phyloP scores from a whole-genome alignment of 2,888 invertebrate species.

The Melanotus villosus region DNA sequence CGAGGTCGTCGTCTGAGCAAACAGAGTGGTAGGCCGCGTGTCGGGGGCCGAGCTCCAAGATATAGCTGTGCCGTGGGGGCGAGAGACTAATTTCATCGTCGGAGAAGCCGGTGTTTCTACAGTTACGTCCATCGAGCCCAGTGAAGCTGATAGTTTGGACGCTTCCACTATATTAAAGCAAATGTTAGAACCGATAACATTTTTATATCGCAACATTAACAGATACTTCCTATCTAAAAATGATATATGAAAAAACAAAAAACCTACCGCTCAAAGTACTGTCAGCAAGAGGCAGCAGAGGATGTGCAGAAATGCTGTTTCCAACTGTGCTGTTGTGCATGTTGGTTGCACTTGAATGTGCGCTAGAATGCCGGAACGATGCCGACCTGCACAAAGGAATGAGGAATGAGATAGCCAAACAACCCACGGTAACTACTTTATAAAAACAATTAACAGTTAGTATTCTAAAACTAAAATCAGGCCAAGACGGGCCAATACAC shows the following conservation, averaged over 20 bases:
- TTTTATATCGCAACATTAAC: no score
- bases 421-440: constrained; percentile 45
- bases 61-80: constrained; percentile 75
- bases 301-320: constrained; percentile 94
- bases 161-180: constrained; percentile 66
- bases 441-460: constrained; percentile 56
- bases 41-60: constrained; percentile 74
- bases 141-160: constrained; percentile 72
- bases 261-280: constrained; percentile 73
- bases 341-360: constrained; percentile 78
- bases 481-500: constrained; percentile 25
- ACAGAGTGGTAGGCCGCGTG: constrained; percentile 69
- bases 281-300: constrained; percentile 89
- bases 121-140: constrained; percentile 72
- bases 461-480: constrained; percentile 40
- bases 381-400: constrained; percentile 85
- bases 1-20: constrained; percentile 65
- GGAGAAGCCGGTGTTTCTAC: constrained; percentile 81
- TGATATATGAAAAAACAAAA: constrained; percentile 28
- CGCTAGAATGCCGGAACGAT: constrained; percentile 89
- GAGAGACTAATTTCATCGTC: constrained; percentile 86
- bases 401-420: constrained; percentile 63
- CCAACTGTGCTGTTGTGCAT: constrained; percentile 80
- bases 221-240: constrained; percentile 33
- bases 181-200: no score